Base-by-base conservation (phyloP, 2,797 vertebrate genomes). In the Oryzias dopingdopingensis region DNA sequence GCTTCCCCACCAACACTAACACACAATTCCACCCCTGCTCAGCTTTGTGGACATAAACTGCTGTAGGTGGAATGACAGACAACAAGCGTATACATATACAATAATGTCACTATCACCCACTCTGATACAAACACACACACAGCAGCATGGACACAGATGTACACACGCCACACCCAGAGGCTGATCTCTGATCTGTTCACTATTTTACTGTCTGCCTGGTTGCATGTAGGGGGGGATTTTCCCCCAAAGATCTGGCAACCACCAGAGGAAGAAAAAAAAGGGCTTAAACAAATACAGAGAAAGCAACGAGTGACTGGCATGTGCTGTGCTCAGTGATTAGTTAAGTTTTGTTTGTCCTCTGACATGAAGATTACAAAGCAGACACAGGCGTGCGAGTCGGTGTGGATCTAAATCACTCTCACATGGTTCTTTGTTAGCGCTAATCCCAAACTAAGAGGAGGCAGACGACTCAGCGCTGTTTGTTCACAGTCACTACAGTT, bases 31-130 rank as follows among this genome's bases (percentile, higher is more conserved):
- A 72, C 74, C 75, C 74, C 69, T 57, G 68, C 74, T 72, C 69
- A 69, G 66, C 18, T 67, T 56, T 78, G 65, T 83, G 78, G 79
- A 74, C 80, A 67, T 88, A 90, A 88, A 89, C 86, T 87, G 71
- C 3, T 78, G 85, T 85, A 43, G 81, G 80, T 73, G 68, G 77
- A 79, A 76, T 83, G 82, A 76, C 70, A 76, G 84, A 84, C 79
- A 86, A 83, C 71, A 69, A 74, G 79, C 68, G 57, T 61, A 56
- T 55, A 6, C 26, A 73, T 66, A 79, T 59, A 75, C 80, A 81
- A 70, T 43, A 56, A 29, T 42, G 65, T 67, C 65, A 52, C 57
- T 56, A 59, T 67, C 69, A 67, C 57, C 73, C 74, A 82, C 74
- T 69, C 8, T 23, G 60, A 64, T 52, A 48, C 68, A 68, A 61